Evolutionary conservation across 2,113 vertebrate species (phyloP), one percentile per base, ranked within the genome.

Genomic region (Anguilla japonica): DNA sequence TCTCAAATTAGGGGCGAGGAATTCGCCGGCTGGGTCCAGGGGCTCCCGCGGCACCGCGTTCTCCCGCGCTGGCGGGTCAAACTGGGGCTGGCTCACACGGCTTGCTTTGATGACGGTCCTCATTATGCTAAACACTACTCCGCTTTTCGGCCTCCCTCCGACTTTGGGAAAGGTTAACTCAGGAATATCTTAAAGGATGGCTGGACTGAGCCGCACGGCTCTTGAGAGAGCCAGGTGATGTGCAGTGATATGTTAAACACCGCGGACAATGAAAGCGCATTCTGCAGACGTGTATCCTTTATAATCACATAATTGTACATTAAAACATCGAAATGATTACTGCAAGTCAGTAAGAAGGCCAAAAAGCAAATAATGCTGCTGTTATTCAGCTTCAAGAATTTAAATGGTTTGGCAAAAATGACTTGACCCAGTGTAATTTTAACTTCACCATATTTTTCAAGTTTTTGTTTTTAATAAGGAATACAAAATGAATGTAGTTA

Each of bases 151-250:
- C 91, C 92, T 95, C 92, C 91, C 92, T 92, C 87, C 85, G 93
- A 90, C 91, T 97, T 93, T 93, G 93, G 90, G 93, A 98, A 97
- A 98, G 96, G 96, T 97, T 98, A 97, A 96, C 91, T 93, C 91
- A 87, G 93, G 91, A 95, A 94, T 94, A 92, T 92, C 92, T 95
- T 95, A 96, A 96, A 94, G 95, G 92, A 91, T 86, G 88, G 91
- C 63, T 87, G 91, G 95, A 88, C 89, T 93, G 86, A 90, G 92
- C 88, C 93, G 90, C 94, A 88, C 93, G 92, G 91, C 67, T 60
- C 60, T 41, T 60, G 40, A 20, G 9, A 6, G 56, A 67, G 39
- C 53, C 40, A 4, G 22, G 41, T 41, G 2, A 53, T 15, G n/a
- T 13, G 11, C 3, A 53, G 81, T 9, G 81, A 53, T 82, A 41